Conservation (phyloP, 2,113 vertebrate genomes). For the Conger conger region DNA sequence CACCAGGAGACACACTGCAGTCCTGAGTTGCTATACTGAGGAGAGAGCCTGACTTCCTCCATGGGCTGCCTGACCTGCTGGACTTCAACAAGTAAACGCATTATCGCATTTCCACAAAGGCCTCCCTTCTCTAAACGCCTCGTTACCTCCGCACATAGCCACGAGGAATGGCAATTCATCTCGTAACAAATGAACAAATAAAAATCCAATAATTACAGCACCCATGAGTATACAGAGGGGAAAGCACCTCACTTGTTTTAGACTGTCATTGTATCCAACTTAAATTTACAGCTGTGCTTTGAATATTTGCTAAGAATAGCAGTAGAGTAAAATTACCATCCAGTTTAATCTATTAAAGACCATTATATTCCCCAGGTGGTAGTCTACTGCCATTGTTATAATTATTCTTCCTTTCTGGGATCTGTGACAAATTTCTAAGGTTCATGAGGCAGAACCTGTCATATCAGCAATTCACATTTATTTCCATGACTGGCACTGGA, state of each 20-base stretch:
- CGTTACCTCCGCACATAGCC: not conserved
- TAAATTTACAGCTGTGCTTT: not conserved
- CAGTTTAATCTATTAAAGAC: not conserved
- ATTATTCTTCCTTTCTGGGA: not conserved
- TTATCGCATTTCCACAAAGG: slow-evolving; percentile 23
- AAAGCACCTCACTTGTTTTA: not conserved
- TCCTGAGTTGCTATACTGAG: not conserved
- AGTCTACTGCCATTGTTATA: not conserved
- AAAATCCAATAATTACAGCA: not conserved
- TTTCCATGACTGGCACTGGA: not conserved
- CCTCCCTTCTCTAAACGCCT: slow-evolving; percentile 8
- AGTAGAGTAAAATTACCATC: not conserved
- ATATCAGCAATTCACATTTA: not conserved
- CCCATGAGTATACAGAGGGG: not conserved
- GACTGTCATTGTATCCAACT: not conserved
- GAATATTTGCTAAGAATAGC: not conserved
- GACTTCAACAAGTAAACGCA: slow-evolving; percentile 31
- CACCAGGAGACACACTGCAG: slow-evolving; percentile 21
- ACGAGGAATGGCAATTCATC: slow-evolving; percentile 1
- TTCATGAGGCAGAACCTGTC: not conserved
- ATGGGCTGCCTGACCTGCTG: slow-evolving; percentile 9
- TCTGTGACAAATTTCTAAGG: not conserved
- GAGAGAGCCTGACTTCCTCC: not conserved
- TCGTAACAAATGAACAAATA: not conserved
- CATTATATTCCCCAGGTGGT: not conserved